Evolutionary conservation across 2,113 vertebrate species (phyloP), one percentile per base, ranked within the genome.

Genomic region (Coregonus clupeaformis): DNA sequence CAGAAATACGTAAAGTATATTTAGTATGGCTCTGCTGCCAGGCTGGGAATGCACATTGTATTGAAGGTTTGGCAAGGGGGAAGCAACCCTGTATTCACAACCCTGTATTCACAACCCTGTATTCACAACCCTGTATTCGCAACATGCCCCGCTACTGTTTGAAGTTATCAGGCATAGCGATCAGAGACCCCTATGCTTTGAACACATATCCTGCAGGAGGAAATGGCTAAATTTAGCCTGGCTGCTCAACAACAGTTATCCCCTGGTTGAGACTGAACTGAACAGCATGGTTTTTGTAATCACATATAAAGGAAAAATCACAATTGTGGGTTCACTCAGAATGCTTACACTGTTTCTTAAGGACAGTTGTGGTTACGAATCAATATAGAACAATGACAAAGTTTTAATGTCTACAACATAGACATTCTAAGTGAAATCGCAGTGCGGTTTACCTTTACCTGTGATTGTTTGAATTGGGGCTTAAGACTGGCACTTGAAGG

Each of bases 191-290:
- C 42, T 64, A 13, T 13, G 27, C 45, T 74, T 74, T 74, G 77
- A 78, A 70, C 67, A 7, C 55, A 68, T 45, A 74, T 71, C 72
- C 77, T 74, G 47, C 22, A 1, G 60, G 72, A 79, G 72, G 72
- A 79, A 79, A n/a, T 6, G 0, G 11, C 68, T 69, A 74, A 67
- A 71, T 74, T 57, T 70, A 71, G 72, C 63, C 11, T 47, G 42
- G 24, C 7, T 16, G 30, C 47, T 49, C 62, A 29, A 27, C 63
- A 32, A 52, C 16, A 52, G 14, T 74, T 36, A 52, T 30, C n/a
- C 45, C 42, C 24, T 18, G 16, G 24, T 12, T 9, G 25, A n/a
- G 63, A 20, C 42, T 68, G 62, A 64, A 64, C 62, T 64, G 60
- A 22, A 24, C 36, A 14, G 18, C n/a, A 47, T 45, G 71, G 16